These are phyloP conservation scores for Saccopteryx bilineata DNA, from an alignment of 2,113 vertebrate genomes.

Conservation along the genomic window DNA sequence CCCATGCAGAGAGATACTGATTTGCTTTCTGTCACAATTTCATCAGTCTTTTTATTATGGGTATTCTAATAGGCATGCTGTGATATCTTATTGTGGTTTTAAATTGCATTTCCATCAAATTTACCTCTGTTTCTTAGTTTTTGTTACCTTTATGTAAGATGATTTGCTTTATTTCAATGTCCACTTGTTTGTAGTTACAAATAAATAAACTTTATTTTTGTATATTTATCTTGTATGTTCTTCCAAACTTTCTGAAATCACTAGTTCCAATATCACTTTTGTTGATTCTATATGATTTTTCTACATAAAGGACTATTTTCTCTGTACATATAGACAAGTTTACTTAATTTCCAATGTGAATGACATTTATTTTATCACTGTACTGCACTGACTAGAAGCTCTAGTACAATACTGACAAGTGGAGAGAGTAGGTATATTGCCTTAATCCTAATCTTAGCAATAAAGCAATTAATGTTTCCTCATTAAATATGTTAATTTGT, in stretches of 20 bases:
- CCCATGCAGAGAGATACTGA: not conserved
- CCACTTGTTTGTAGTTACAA: not conserved
- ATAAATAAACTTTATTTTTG: not conserved
- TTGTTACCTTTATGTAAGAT: not conserved
- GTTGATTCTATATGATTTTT: not conserved
- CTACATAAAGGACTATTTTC: not conserved
- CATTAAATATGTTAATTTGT: not conserved
- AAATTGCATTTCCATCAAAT: not conserved
- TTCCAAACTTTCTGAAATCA: not conserved
- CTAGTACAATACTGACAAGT: not conserved
- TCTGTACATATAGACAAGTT: not conserved
- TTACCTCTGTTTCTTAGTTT: not conserved
- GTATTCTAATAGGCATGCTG: not conserved
- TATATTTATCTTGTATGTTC: not conserved
- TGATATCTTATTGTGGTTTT: not conserved
- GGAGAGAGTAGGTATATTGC: not conserved
- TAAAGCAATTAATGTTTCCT: not conserved
- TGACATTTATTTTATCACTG: not conserved
- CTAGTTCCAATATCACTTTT: not conserved
- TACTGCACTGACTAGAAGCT: not conserved
- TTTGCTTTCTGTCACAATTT: not conserved
- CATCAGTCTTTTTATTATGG: not conserved
- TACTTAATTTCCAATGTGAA: not conserved
- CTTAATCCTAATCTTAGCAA: not conserved
- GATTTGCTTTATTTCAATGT: not conserved